Evolutionary conservation across 2,888 invertebrate species (phyloP), one percentile per base, ranked within the genome.

Genomic region (Melinaea menophilus): DNA sequence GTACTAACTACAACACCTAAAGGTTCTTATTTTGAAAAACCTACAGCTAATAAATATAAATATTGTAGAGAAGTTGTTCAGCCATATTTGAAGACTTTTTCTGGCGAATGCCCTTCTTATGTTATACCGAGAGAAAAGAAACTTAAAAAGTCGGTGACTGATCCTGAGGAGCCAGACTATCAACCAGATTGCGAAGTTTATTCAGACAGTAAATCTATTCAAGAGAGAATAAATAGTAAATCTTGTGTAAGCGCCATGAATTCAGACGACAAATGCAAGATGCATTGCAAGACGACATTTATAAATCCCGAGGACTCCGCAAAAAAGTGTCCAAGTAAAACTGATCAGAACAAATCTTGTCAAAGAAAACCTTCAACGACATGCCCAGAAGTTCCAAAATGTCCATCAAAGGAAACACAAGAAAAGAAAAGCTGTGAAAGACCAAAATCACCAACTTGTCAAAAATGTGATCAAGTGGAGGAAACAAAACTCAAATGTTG

Each of bases 1-100:
- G 65, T 69, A 9, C 64, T 71, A 13, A 68, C 55, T 55, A 67
- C 48, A n/a, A 45, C 61, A 59, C 13, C 58, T 57, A 3, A 64
- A 13, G 58, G 61, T 9, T 56, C 41, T 37, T 51, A 45, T 5
- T 63, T 33, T 54, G 60, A 45, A n/a, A 62, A 51, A 41, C 68
- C 68, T 2, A 62, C 67, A 9, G 59, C 62, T 46, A 69, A 65
- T 55, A 65, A 67, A 62, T 77, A 76, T 55, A 76, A 65, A 62
- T 80, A 81, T 61, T 79, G 78, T 59, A 79, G 72, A 67, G 84
- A 85, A 72, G 74, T 83, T 2, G 79, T 79, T 48, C 74, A 73
- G 63, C 83, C 83, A 0, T 78, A 73, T 22, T 60, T 79, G 5
- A 78, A 75, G 65, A 62, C 69, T 55, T 67, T 70, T 55, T 71